Evolutionary conservation across 2,113 vertebrate genomes (phyloP), one percentile per base, ranked within the genome.

Genomic region (Irena cyanogastra): DNA sequence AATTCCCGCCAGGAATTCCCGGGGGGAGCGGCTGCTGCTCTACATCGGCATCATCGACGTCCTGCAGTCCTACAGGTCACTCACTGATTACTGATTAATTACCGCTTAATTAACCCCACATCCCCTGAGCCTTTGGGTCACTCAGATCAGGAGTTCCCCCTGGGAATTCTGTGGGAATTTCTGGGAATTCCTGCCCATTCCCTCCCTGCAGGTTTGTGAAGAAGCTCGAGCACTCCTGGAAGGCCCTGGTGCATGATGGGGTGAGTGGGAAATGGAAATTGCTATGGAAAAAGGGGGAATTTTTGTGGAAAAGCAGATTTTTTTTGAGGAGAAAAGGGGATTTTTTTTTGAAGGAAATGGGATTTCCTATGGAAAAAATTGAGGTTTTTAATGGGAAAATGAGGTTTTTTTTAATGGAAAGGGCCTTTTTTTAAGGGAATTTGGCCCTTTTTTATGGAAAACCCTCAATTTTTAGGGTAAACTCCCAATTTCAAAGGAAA

Each of bases 41-140:
- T 99, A 99, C 93, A 98, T 99, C 0, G 99, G 99, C 57, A 98
- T 99, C 97, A 99, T 99, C 15, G 99, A 99, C 57, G 98, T 99
- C 47, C 95, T 99, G 16, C 99, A 99, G 97, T 99, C 99, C 11
- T 99, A 99, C 97, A 98, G 99, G 99, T 99, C 39, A 3, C 99
- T 98, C 31, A 3, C 1, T 9, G 11, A 7, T 3, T 4, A 2
- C 13, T 2, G 0, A 0, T 20, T 80, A 39, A 41, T 33, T 9
- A 7, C 3, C 11, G 1, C 2, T 13, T 45, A 33, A 65, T 65
- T 31, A 64, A 15, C 13, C 16, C 20, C 21, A 4, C n/a, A 0
- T 23, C 22, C 11, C 22, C 56, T 5, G 14, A 10, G 21, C 33
- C 56, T 35, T 11, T n/a, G 56, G 33, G 24, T 59, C 23, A 22